Percentiles rank a stretch among this genome's conserved stretches.
These are phyloP conservation scores for Drosophila birchii DNA, from an alignment of 2,888 invertebrate genomes.

Conservation along the genomic window DNA sequence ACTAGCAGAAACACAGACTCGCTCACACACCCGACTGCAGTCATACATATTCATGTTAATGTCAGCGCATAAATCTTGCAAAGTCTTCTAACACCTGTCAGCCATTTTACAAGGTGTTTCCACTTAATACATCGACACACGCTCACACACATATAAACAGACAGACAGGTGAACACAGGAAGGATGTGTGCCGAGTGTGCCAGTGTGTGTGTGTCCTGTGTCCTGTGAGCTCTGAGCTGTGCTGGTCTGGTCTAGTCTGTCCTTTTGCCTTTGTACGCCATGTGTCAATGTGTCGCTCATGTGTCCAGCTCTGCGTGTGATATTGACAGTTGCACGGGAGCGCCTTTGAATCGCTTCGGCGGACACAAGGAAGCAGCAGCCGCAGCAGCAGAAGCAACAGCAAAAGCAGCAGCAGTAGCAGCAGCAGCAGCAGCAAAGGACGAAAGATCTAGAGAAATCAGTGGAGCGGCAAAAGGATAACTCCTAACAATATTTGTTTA, in stretches of 20 bases:
- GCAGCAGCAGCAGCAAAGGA: slow-evolving; percentile 9
- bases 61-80: slow-evolving; percentile 80
- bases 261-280: slow-evolving; percentile 71
- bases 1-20: slow-evolving; percentile 19
- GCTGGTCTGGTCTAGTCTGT: slow-evolving; percentile 16
- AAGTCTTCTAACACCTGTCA: slow-evolving; percentile 80
- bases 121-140: slow-evolving; percentile 74
- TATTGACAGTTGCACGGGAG: slow-evolving; percentile 71
- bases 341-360: slow-evolving; percentile 38
- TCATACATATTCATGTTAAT: slow-evolving; percentile 79
- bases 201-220: slow-evolving; percentile 5
- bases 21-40: slow-evolving; percentile 51
- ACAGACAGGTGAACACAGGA: slow-evolving; percentile 8
- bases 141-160: slow-evolving; percentile 22
- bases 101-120: slow-evolving; percentile 80
- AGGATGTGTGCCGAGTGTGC: slow-evolving; percentile 35
- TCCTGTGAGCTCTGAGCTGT: slow-evolving; percentile 29
- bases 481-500: background rate
- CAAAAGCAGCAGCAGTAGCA: too few species aligned
- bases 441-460: slow-evolving; percentile 1
- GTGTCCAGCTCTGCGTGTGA: slow-evolving; percentile 77
- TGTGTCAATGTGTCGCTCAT: slow-evolving; percentile 78
- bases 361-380: slow-evolving; percentile 12
- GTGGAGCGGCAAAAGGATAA: background rate
- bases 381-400: background rate